phyloP scores from a whole-genome alignment of 2,113 vertebrate species.

The Hemiscyllium ocellatum region DNA sequence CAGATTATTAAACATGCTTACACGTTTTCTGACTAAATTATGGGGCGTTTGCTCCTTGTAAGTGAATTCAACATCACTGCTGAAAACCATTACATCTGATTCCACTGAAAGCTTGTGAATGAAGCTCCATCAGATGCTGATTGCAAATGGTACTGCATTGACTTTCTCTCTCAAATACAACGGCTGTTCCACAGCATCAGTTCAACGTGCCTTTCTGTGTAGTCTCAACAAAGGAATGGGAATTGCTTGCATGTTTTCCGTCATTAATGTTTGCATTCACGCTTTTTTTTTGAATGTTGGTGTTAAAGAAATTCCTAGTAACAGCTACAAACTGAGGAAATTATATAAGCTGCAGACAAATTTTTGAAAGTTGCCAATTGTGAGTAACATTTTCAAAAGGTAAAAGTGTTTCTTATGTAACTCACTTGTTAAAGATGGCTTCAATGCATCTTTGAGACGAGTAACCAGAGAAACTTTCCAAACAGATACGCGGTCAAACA shows the following conservation, averaged over 20 bases:
- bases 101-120: background rate
- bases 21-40: too few relatives aligned
- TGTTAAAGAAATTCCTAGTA: accelerated
- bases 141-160: background rate
- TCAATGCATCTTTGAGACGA: background rate
- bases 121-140: background rate
- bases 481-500: too few relatives aligned
- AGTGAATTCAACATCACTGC: background rate
- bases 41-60: too few relatives aligned
- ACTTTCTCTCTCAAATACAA: too few relatives aligned
- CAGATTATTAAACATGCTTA: too few relatives aligned
- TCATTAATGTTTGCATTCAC: background rate
- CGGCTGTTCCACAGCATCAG: background rate
- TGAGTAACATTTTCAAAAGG: background rate
- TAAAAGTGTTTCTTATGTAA: background rate
- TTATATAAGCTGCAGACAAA: background rate
- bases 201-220: background rate
- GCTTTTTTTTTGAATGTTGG: background rate
- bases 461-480: background rate
- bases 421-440: background rate
- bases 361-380: background rate
- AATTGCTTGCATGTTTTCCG: too few relatives aligned
- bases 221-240: background rate
- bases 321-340: background rate
- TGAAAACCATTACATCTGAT: background rate